phyloP scores from a whole-genome alignment of 2,797 vertebrate genomes.

The Argentina silus region DNA sequence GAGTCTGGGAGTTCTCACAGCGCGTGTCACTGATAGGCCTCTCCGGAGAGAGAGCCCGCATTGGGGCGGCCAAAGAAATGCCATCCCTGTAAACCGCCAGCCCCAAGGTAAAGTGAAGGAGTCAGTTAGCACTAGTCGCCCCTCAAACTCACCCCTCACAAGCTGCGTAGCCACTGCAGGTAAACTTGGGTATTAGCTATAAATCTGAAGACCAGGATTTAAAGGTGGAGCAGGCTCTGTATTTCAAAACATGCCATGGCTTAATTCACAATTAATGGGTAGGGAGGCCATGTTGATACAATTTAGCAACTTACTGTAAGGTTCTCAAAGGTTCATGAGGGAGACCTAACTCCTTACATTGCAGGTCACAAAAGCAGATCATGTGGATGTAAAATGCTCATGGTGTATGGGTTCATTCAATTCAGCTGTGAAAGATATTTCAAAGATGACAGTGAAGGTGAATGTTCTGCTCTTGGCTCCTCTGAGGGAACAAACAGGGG shows the following conservation, averaged over 20 bases:
- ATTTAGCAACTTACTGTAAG: too few relatives aligned
- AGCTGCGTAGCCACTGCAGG: background rate
- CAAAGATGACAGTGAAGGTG: background rate
- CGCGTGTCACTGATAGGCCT: slow-evolving; percentile 35
- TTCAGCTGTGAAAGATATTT: background rate
- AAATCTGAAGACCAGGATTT: too few relatives aligned
- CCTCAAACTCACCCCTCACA: background rate
- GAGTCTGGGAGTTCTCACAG: slow-evolving; percentile 22
- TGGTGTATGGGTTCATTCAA: background rate
- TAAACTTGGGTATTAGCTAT: background rate
- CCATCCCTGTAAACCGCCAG: slow-evolving; percentile 22
- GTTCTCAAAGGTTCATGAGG: too few relatives aligned
- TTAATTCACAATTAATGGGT: too few relatives aligned
- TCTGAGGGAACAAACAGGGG: too few relatives aligned
- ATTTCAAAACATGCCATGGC: too few relatives aligned
- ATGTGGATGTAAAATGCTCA: too few relatives aligned
- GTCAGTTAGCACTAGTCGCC: slow-evolving; percentile 22
- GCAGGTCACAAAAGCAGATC: too few relatives aligned
- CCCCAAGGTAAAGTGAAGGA: slow-evolving; percentile 15
- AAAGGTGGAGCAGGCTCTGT: too few relatives aligned
- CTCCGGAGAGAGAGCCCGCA: slow-evolving; percentile 9
- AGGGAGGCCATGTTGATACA: too few relatives aligned
- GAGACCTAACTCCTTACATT: too few relatives aligned
- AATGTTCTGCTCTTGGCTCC: too few relatives aligned
- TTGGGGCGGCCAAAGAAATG: slow-evolving; percentile 7